phyloP scores from a whole-genome alignment of 2,797 vertebrate genomes.

The Atherinosoma microstoma region DNA sequence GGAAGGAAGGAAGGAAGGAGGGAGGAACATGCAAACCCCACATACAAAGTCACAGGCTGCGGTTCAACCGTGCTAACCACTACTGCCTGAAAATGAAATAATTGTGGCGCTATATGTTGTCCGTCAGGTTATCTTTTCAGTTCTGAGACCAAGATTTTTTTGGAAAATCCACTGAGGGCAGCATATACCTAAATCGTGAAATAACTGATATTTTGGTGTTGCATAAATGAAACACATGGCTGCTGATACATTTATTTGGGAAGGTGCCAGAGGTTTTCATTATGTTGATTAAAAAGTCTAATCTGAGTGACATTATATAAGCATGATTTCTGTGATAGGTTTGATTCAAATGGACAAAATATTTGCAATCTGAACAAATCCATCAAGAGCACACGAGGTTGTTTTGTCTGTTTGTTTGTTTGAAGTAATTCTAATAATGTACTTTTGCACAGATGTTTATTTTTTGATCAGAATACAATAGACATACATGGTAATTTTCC shows the following conservation, averaged over 20 bases:
- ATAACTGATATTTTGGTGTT: not conserved
- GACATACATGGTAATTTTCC: no score
- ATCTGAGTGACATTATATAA: not conserved
- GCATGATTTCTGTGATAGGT: not conserved
- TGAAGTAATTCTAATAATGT: not conserved
- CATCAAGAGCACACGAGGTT: not conserved
- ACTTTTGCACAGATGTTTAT: not conserved
- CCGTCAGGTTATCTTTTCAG: no score
- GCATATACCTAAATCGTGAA: not conserved
- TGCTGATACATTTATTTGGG: not conserved
- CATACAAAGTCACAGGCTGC: not conserved
- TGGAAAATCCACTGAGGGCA: not conserved
- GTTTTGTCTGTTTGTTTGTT: not conserved
- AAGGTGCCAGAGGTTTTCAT: conserved; percentile 9
- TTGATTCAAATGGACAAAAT: not conserved
- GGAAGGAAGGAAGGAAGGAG: no score
- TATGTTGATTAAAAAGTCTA: conserved; percentile 15
- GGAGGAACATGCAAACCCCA: not conserved
- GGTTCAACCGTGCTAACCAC: not conserved
- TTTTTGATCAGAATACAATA: no score
- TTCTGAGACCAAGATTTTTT: not conserved
- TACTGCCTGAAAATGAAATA: not conserved
- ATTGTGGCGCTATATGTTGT: not conserved
- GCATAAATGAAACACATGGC: not conserved
- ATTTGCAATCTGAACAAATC: not conserved